phyloP scores from a whole-genome alignment of 2,113 vertebrate genomes.

The Hyperopisus bebe region DNA sequence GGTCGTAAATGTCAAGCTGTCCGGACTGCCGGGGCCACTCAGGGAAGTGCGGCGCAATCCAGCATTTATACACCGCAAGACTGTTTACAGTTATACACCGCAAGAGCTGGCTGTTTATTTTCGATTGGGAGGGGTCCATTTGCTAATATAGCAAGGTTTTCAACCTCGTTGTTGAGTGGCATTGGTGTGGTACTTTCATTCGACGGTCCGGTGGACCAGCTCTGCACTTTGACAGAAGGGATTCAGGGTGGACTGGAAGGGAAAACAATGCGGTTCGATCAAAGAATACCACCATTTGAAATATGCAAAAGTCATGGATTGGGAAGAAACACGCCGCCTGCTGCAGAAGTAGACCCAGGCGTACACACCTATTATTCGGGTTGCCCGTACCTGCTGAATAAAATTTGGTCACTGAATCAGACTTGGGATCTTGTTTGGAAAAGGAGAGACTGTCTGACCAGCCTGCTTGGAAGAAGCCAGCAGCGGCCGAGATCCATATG shows the following conservation, averaged over 20 bases:
- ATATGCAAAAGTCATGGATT: neutral
- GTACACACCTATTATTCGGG: neutral
- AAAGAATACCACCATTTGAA: neutral
- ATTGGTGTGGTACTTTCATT: neutral
- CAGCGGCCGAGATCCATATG: slow-evolving; percentile 38
- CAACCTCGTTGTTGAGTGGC: neutral
- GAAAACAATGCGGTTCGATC: neutral
- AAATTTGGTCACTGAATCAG: neutral
- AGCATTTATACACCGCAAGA: neutral
- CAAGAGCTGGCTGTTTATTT: neutral
- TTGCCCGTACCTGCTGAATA: neutral
- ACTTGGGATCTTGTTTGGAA: slow-evolving; percentile 20
- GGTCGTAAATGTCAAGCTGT: neutral
- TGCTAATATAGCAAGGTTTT: neutral
- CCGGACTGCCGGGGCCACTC: neutral
- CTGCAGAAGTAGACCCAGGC: neutral
- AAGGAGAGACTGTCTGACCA: slow-evolving; percentile 16
- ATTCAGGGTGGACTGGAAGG: neutral
- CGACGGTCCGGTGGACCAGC: neutral
- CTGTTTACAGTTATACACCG: neutral
- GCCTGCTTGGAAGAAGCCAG: slow-evolving; percentile 19
- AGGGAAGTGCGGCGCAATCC: neutral
- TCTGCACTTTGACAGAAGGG: neutral
- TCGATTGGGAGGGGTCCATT: neutral
- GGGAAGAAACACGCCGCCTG: neutral